These are phyloP conservation scores for Rhamnusium bicolor DNA, from an alignment of 2,888 invertebrate genomes.

Conservation along the genomic window DNA sequence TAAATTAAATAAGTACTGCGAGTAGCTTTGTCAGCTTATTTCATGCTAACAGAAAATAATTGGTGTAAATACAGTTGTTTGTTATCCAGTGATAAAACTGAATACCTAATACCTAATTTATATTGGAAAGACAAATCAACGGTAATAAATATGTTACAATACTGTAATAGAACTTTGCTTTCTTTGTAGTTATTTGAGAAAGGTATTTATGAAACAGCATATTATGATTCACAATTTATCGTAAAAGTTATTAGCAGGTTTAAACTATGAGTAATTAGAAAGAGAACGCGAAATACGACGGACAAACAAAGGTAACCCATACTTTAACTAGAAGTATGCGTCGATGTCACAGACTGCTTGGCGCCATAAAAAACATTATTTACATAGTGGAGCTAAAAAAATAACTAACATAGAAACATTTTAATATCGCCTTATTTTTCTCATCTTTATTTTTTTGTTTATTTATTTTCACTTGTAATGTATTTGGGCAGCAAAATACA, in stretches of 20 bases:
- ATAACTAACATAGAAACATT: no score
- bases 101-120: no score
- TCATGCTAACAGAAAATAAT: neutral
- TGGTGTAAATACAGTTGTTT: no score
- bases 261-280: constrained; percentile 49
- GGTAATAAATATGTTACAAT: neutral
- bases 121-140: neutral
- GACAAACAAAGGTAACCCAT: constrained; percentile 14
- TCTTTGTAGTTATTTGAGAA: constrained; percentile 4
- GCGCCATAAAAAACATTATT: constrained; percentile 43
- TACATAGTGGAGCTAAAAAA: neutral
- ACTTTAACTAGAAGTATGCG: constrained; percentile 16
- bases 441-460: no score
- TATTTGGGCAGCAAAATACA: no score
- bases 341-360: constrained; percentile 45
- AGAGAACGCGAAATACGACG: constrained; percentile 30
- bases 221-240: constrained; percentile 25
- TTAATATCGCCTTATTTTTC: no score
- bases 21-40: no score
- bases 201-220: constrained; percentile 16
- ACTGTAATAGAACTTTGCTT: neutral
- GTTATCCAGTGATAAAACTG: neutral
- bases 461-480: no score
- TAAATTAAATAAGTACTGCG: no score
- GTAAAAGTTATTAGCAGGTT: constrained; percentile 40